These are phyloP conservation scores for Rapana venosa DNA, from an alignment of 2,888 invertebrate species.

Conservation along the genomic window DNA sequence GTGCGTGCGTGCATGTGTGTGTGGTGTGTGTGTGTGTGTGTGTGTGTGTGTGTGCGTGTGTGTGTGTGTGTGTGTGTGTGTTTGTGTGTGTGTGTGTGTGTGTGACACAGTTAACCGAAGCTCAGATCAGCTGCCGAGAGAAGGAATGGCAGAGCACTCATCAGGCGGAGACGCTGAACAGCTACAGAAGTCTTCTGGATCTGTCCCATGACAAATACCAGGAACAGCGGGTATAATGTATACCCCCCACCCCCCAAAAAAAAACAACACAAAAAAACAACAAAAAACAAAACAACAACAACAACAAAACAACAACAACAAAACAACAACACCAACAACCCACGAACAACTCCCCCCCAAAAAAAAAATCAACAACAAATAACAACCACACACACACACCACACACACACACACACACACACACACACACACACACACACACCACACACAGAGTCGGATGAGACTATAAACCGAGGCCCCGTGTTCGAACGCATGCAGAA, in stretches of 20 bases:
- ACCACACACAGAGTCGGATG: no score
- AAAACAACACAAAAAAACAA: not conserved
- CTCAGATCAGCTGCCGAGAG: not conserved
- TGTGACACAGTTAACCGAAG: constrained; percentile 1
- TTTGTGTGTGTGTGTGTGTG: constrained; percentile 6
- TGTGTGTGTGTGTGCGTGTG: not conserved
- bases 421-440: no score
- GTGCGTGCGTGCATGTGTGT: not conserved
- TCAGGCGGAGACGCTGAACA: not conserved
- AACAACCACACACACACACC: constrained; percentile 13
- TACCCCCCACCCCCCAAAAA: not conserved
- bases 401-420: no score
- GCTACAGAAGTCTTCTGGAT: constrained; percentile 16
- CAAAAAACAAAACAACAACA: not conserved
- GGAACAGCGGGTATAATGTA: constrained; percentile 5
- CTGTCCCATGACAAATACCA: constrained; percentile 15
- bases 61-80: not conserved
- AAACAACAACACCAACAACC: not conserved
- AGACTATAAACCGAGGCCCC: no score
- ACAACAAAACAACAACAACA: not conserved
- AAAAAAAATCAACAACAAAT: not conserved
- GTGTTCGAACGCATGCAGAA: no score
- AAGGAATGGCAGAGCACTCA: not conserved
- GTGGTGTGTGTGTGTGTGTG: not conserved
- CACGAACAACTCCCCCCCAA: no score